Evolutionary conservation across 2,113 vertebrate species (phyloP), one percentile per base, ranked within the genome.

Genomic region (Ictalurus furcatus): DNA sequence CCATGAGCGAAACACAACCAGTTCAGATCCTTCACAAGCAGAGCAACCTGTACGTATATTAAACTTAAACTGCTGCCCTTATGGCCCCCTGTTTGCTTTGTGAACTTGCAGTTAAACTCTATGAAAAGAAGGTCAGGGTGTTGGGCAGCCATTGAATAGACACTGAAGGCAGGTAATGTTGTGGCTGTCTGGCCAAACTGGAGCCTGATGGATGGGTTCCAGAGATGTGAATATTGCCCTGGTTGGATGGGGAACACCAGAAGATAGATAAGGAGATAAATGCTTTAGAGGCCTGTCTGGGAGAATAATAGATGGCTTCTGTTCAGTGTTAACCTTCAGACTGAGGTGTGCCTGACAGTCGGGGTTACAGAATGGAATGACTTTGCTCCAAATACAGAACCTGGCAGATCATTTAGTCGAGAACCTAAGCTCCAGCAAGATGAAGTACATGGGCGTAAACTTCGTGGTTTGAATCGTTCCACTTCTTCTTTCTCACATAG

Each of bases 61-160:
- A 63, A 59, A 63, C 16, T 7, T 30, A 63, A 59, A 63, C 16
- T 7, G 21, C 83, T 79, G n/a, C 69, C 34, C 30, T 44, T 6
- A 44, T 71, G 52, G 11, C n/a, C 59, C 63, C 12, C 0, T 13
- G 73, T 9, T 25, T 56, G 6, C 67, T 87, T 52, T n/a, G 56
- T 93, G 93, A 94, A 95, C 93, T 93, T 96, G 93, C 83, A 92
- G 91, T 93, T 93, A 90, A 93, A 88, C 92, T 89, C 40, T 84
- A 87, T 69, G 85, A 87, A 73, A 90, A 63, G 85, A 88, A 84
- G 89, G 86, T 84, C 84, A 88, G 79, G 30, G 87, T 90, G 80
- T 78, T 76, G 81, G 86, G 84, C 92, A 92, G 90, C 89, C 83
- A 91, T 93, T 94, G 92, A 92, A 87, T 80, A 84, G 87, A 79